phyloP scores from a whole-genome alignment of 2,113 vertebrate species.

The Stercorarius parasiticus region DNA sequence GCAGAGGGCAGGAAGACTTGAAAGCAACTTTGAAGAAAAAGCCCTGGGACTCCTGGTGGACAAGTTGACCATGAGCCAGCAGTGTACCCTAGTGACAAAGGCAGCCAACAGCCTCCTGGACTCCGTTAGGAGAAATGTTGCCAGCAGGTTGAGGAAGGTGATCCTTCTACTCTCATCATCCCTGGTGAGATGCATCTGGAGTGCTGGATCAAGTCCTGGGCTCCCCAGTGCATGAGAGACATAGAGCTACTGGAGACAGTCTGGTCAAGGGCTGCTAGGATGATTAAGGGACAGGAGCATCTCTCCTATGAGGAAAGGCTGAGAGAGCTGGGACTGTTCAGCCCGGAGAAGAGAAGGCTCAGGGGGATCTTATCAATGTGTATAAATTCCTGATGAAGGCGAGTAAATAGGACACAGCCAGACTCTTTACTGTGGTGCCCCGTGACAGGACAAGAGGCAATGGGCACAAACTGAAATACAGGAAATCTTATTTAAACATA shows the following conservation, averaged over 20 bases:
- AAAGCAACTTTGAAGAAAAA: not conserved
- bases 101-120: not conserved
- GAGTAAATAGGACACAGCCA: not conserved
- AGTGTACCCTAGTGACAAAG: not conserved
- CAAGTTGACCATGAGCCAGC: not conserved
- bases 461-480: not conserved
- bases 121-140: not conserved
- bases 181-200: not conserved
- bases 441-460: not conserved
- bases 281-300: not conserved
- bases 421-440: not conserved
- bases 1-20: not conserved
- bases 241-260: not conserved
- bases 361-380: not conserved
- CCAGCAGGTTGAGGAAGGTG: not conserved
- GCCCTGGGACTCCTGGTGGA: fast-evolving
- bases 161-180: fast-evolving
- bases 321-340: not conserved
- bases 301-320: not conserved
- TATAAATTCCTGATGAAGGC: not conserved
- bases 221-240: not conserved
- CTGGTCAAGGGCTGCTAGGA: not conserved
- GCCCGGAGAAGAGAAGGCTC: not conserved
- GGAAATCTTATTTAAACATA: not conserved
- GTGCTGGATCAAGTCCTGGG: not conserved